These are phyloP conservation scores for Latrodectus geometricus DNA, from an alignment of 1,140 invertebrate species.

Conservation along the genomic window DNA sequence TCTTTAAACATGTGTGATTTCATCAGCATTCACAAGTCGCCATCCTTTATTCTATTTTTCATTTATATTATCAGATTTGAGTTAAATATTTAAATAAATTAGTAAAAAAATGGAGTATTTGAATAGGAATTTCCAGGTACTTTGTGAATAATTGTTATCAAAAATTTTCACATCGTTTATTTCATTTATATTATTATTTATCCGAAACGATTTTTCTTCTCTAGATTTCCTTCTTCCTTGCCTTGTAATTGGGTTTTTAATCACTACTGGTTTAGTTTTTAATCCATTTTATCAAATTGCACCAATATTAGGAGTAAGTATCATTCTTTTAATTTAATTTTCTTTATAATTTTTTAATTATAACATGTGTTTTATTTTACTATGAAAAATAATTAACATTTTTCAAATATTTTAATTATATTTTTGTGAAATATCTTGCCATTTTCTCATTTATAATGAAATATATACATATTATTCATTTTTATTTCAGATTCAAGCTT, in stretches of 20 bases:
- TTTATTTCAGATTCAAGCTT: not conserved
- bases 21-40: no score
- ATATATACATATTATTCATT: not conserved
- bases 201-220: not conserved
- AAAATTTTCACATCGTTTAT: not conserved
- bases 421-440: not conserved
- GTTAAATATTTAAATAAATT: no score
- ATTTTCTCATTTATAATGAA: not conserved
- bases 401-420: not conserved
- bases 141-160: no score
- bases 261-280: conserved; percentile 70
- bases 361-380: not conserved
- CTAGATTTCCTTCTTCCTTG: conserved; percentile 73
- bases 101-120: no score
- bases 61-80: no score
- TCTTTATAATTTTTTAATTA: not conserved
- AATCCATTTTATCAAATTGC: conserved; percentile 38
- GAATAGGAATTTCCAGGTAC: no score
- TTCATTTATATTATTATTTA: conserved; percentile 5
- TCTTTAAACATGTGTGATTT: no score
- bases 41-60: no score
- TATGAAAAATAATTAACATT: not conserved
- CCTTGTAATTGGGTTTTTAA: conserved; percentile 74
- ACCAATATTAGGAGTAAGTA: conserved; percentile 56
- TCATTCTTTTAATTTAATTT: not conserved